A percentile compares a stretch with the other conserved stretches of the same genome.
phyloP scores from a whole-genome alignment of 2,888 invertebrate species.

The Caenorhabditis panamensis region DNA sequence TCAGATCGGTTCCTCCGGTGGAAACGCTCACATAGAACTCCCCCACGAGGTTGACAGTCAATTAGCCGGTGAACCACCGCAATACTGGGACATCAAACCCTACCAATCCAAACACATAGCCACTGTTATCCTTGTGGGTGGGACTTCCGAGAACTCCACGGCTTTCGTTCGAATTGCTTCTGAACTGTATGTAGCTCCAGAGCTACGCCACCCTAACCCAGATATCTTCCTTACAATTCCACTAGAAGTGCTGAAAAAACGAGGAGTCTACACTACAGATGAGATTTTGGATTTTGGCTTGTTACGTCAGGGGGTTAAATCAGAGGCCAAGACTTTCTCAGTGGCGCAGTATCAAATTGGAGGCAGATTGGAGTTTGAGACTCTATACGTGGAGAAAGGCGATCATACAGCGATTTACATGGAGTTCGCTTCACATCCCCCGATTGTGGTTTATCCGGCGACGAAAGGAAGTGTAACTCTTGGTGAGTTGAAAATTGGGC shows the following conservation, averaged over 20 bases:
- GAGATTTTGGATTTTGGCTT: constrained; percentile 90
- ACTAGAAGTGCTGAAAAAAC: constrained; percentile 78
- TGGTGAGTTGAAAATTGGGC: too few species aligned
- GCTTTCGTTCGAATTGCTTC: constrained; percentile 70
- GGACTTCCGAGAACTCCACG: constrained; percentile 71
- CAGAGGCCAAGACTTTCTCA: constrained; percentile 84
- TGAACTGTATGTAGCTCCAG: constrained; percentile 29
- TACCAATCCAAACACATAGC: constrained; percentile 66
- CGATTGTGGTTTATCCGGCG: constrained; percentile 72
- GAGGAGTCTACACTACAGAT: constrained; percentile 89
- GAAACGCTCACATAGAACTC: constrained; percentile 91
- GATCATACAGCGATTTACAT: constrained; percentile 74
- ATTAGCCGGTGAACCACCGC: constrained; percentile 88
- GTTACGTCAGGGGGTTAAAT: constrained; percentile 85
- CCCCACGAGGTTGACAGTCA: constrained; percentile 86
- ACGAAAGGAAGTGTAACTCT: constrained; percentile 39
- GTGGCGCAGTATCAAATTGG: constrained; percentile 86
- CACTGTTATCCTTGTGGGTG: constrained; percentile 58
- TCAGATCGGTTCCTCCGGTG: constrained; percentile 86
- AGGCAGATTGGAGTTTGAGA: constrained; percentile 84
- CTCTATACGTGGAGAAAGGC: constrained; percentile 74
- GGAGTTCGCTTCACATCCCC: constrained; percentile 78
- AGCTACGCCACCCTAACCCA: not conserved
- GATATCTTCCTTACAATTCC: constrained; percentile 63
- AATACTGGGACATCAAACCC: constrained; percentile 86